Evolutionary conservation across 2,888 invertebrate species (phyloP), one percentile per base, ranked within the genome.

Genomic region (Scrobipalpa costella): DNA sequence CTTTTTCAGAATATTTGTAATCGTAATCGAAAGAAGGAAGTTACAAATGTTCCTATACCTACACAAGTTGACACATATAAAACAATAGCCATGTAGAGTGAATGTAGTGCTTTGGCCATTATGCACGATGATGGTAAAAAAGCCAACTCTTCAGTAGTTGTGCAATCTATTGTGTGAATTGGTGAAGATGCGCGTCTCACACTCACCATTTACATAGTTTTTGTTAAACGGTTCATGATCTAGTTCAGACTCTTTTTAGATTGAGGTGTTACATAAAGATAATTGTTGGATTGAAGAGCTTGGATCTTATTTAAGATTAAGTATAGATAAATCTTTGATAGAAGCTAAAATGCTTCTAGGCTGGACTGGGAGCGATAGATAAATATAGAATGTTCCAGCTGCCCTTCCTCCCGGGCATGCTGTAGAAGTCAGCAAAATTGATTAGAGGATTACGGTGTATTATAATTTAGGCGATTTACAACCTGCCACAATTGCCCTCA

Each of bases 171-270:
- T 34, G 55, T 55, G 55, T 55, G 55, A 55, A 55, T 55, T 55
- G n/a, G 60, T 40, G 61, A 63, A 50, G 63, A 33, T 57, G 34
- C 17, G 27, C 34, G 38, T 61, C 38, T 57, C 57, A 57, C 34
- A 19, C 38, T 57, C 57, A 57, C 34, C 9, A 11, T 57, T 57
- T 57, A 11, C 57, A 38, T 38, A 57, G 38, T 38, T 36, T 38
- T 57, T 57, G 57, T 57, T n/a, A 1, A 7, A 33, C 21, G 17
- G 7, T 58, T 59, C 21, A 59, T 47, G 60, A 47, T 44, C 44
- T 33, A 40, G 60, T 60, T 40, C 40, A 59, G n/a, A 6, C 57
- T 38, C 9, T 40, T 59, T 59, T 59, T 59, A 1, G 15, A 47
- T 13, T 7, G 8, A 15, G n/a, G 13, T 34, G 15, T 55, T 55